Conservation (phyloP, 2,888 invertebrate genomes). For the Chrysolina haemoptera region DNA sequence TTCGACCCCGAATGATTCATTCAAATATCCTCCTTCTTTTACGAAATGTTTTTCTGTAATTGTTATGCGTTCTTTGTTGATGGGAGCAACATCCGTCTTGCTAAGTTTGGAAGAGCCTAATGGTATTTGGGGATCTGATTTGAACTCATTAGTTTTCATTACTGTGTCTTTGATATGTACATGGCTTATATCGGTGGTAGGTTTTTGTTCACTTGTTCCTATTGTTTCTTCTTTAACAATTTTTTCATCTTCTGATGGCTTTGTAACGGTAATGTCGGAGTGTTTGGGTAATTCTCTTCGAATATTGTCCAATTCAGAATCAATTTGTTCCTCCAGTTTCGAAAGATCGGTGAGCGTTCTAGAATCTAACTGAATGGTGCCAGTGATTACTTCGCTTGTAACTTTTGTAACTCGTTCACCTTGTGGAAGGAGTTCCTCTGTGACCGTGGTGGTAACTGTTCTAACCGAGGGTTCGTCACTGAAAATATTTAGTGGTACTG, state of each 20-base stretch:
- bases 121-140: conserved; percentile 20
- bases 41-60: conserved; percentile 46
- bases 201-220: background rate
- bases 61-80: conserved; percentile 32
- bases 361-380: conserved; percentile 41
- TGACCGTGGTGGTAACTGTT: conserved; percentile 48
- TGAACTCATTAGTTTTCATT: conserved; percentile 8
- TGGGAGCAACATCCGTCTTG: conserved; percentile 9
- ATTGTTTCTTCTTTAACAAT: background rate
- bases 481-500: conserved; percentile 8
- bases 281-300: conserved; percentile 27
- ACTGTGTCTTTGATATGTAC: background rate
- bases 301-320: conserved; percentile 40
- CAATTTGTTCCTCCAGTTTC: conserved; percentile 47
- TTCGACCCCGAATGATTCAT: conserved; percentile 36
- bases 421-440: conserved; percentile 44
- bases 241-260: conserved; percentile 17
- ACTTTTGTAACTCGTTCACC: conserved; percentile 50
- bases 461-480: conserved; percentile 38
- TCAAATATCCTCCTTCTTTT: conserved; percentile 43
- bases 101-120: conserved; percentile 29
- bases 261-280: background rate
- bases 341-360: conserved; percentile 41
- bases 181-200: background rate
- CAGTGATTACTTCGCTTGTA: conserved; percentile 50